Conservation (phyloP, 2,113 vertebrate species). For the Clarias gariepinus region DNA sequence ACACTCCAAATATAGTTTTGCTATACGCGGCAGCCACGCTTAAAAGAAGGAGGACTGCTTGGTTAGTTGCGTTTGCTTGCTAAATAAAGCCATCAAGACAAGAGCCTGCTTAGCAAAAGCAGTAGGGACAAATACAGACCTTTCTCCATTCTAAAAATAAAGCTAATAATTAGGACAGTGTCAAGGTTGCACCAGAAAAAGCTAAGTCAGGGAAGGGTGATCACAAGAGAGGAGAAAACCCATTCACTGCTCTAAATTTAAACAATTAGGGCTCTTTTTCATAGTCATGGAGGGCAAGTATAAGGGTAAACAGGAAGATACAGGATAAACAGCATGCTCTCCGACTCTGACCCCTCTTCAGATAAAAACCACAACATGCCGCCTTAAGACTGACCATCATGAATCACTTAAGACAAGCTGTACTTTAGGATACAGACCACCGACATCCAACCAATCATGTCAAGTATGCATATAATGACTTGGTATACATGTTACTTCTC, state of each 20-base stretch:
- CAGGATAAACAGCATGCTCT: background rate
- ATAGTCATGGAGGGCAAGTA: background rate
- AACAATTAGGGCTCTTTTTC: conserved; percentile 3
- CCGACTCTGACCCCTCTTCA: background rate
- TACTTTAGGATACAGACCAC: background rate
- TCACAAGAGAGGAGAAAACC: background rate
- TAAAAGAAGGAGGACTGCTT: background rate
- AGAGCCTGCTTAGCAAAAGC: background rate
- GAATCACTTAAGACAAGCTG: background rate
- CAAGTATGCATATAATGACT: background rate
- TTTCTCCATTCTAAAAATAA: conserved; percentile 39
- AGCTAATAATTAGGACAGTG: conserved; percentile 42
- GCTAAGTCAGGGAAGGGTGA: conserved; percentile 34
- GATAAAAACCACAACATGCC: no score
- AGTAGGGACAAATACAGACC: conserved; percentile 21
- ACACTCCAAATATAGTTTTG: background rate
- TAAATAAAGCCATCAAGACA: conserved; percentile 12
- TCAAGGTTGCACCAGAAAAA: conserved; percentile 28
- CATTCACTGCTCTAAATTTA: conserved; percentile 15
- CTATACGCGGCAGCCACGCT: background rate
- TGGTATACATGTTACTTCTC: background rate
- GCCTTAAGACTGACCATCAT: background rate
- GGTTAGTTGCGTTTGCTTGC: background rate
- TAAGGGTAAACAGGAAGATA: background rate
- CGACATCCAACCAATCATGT: background rate